These are phyloP conservation scores for Synanthedon vespiformis DNA, from an alignment of 2,888 invertebrate species.

Conservation along the genomic window DNA sequence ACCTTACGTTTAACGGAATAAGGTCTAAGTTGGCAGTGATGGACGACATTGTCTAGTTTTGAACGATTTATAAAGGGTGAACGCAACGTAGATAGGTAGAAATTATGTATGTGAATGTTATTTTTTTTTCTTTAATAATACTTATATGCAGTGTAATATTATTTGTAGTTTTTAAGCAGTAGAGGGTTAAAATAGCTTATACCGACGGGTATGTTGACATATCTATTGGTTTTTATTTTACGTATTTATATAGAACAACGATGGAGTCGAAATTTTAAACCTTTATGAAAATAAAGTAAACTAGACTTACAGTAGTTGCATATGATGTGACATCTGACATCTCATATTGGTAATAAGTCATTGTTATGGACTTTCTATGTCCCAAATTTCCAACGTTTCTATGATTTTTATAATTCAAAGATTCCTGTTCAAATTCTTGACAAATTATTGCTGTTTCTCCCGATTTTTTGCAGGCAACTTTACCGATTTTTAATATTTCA, in stretches of 20 bases:
- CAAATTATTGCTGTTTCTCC: too few relatives aligned
- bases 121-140: conserved; percentile 19
- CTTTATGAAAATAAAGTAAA: too few relatives aligned
- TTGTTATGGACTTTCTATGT: too few relatives aligned
- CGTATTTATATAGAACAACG: not conserved
- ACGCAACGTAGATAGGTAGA: conserved; percentile 57
- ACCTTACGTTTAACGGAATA: conserved; percentile 12
- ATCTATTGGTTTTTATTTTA: conserved; percentile 10
- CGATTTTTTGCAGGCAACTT: too few relatives aligned
- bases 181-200: conserved; percentile 40
- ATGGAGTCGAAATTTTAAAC: too few relatives aligned
- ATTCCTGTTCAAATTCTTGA: too few relatives aligned
- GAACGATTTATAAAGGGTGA: conserved; percentile 18
- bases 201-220: conserved; percentile 15
- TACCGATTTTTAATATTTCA: too few relatives aligned
- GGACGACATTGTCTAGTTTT: conserved; percentile 15
- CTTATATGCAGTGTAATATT: conserved; percentile 17
- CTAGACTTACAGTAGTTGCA: too few relatives aligned
- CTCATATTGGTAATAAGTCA: too few relatives aligned
- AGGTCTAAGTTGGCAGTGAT: conserved; percentile 17
- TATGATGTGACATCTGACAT: too few relatives aligned
- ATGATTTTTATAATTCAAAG: too few relatives aligned
- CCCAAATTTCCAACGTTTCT: too few relatives aligned
- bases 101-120: conserved; percentile 59
- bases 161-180: conserved; percentile 29